phyloP scores from a whole-genome alignment of 1,140 invertebrate genomes.

The Glossosoma conforme region DNA sequence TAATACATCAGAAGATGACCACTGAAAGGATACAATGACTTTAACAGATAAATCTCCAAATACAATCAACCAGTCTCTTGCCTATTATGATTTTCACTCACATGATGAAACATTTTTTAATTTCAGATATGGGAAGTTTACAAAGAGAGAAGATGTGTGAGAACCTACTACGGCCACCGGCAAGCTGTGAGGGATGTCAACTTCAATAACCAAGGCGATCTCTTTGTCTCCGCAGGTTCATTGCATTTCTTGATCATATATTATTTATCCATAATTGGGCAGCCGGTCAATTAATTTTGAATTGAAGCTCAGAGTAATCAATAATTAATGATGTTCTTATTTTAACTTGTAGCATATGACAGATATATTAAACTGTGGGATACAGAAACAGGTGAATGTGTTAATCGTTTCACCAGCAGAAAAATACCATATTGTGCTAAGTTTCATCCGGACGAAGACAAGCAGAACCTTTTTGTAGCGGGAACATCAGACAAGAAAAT shows the following conservation, averaged over 20 bases:
- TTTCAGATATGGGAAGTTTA: constrained; percentile 96
- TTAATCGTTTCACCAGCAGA: constrained; percentile 87
- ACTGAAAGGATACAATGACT: too few relatives aligned
- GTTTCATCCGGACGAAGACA: constrained; percentile 96
- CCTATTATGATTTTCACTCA: too few relatives aligned
- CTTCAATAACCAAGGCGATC: constrained; percentile 91
- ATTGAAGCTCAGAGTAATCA: too few relatives aligned
- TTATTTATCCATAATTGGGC: not conserved
- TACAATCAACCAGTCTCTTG: too few relatives aligned
- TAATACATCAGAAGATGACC: too few relatives aligned
- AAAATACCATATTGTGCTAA: constrained; percentile 98
- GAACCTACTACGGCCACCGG: constrained; percentile 94
- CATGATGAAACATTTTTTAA: too few relatives aligned
- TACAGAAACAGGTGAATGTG: constrained; percentile 92
- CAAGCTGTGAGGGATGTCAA: constrained; percentile 95
- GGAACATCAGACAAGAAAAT: constrained; percentile 99
- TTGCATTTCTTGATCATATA: not conserved
- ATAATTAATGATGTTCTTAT: not conserved
- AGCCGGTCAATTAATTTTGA: too few relatives aligned
- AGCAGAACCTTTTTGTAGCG: constrained; percentile 96
- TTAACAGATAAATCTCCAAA: too few relatives aligned
- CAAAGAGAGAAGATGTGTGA: constrained; percentile 87
- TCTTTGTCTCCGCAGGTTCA: constrained; percentile 92
- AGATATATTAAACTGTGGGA: constrained; percentile 98
- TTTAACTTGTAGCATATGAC: constrained; percentile 61